Base-by-base conservation (phyloP, 2,888 invertebrate genomes). In the Coremacera marginata region DNA sequence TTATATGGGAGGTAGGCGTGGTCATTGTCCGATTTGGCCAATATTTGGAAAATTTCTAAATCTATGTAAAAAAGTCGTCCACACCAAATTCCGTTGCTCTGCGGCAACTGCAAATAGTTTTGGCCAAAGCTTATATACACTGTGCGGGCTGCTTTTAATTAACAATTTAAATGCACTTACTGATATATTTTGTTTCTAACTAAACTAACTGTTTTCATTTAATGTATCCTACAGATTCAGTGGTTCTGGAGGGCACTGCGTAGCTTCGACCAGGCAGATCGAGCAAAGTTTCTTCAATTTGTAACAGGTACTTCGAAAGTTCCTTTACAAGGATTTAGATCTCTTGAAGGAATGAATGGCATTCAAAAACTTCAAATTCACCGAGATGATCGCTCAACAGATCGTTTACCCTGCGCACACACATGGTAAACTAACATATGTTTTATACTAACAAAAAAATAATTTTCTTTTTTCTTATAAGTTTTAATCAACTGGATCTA, bases 261-360 rank as follows among this genome's bases (percentile, higher is more conserved):
- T 76, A 95, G 95, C 55, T 96, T 97, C 87, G 96, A 96, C 89
- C 95, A 96, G 89, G 96, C 96, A 19, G 96, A 96, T 86, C 91
- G 95, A 82, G 96, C 96, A 14, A 95, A 96, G 88, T 97, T 97
- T 90, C 91, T 97, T 82, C 96, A 97, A 90, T 97, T 97, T 90
- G 96, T 97, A 51, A 97, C 96, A 7, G 97, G 97, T 82, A 97
- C 96, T 51, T 95, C 95, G 0, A 97, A 96, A 90, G 96, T 96
- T 80, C 95, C 96, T 27, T 90, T 96, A 77, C 96, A 96, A 91
- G 97, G 96, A 77, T 97, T 97, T 89, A 94, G 94, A 68, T 94
- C 94, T 63, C 90, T 97, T 60, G 96, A 97, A 89, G 96, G 96
- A 73, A 97, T 97, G 96, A 96, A 96, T 88, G 97, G 96, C 63